These are phyloP conservation scores for Portevinia maculata DNA, from an alignment of 2,888 invertebrate genomes.

Conservation along the genomic window DNA sequence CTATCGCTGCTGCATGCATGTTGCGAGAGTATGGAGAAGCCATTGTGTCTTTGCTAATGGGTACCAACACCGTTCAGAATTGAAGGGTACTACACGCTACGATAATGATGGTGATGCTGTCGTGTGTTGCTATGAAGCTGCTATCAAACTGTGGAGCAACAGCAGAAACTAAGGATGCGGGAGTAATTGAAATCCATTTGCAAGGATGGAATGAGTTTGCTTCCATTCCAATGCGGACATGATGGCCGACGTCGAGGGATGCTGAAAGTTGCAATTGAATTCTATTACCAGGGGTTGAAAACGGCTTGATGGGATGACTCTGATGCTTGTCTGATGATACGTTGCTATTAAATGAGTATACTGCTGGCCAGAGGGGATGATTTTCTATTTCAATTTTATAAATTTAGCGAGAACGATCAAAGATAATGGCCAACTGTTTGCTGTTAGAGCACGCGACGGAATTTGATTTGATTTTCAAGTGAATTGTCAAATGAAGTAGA, in stretches of 20 bases:
- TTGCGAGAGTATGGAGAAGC: conserved; percentile 16
- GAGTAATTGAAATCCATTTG: conserved; percentile 71
- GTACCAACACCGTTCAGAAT: conserved; percentile 46
- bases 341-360: conserved; percentile 52
- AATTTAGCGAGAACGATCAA: conserved; percentile 69
- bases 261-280: conserved; percentile 74
- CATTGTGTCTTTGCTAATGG: conserved; percentile 61
- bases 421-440: conserved; percentile 65
- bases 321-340: conserved; percentile 42
- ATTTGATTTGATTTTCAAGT: conserved; percentile 74
- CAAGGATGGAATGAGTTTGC: conserved; percentile 42
- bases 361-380: conserved; percentile 44
- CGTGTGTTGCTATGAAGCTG: conserved; percentile 59
- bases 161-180: conserved; percentile 64
- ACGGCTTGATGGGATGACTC: conserved; percentile 33
- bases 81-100: conserved; percentile 69
- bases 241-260: conserved; percentile 70
- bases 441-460: conserved; percentile 35
- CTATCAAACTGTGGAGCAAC: conserved; percentile 71
- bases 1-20: conserved; percentile 46
- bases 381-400: conserved; percentile 73
- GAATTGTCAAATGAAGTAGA: conserved; percentile 71
- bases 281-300: conserved; percentile 57
- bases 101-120: conserved; percentile 70
- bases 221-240: conserved; percentile 21